Evolutionary conservation across 2,797 vertebrate species (phyloP).

Genomic region (Ctenopoma multispine): DNA sequence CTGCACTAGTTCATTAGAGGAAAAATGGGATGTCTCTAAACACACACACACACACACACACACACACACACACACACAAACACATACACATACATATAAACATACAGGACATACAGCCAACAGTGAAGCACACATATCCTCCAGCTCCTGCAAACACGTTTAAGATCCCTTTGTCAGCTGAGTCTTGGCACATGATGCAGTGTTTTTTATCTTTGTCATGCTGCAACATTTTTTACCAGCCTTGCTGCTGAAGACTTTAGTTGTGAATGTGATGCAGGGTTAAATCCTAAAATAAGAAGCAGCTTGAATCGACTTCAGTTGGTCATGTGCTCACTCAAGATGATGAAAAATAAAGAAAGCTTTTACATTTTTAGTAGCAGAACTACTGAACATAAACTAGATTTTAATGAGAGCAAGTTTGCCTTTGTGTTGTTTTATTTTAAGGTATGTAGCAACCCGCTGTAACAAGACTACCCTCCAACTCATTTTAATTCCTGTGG

Average conservation of each 20-base stretch:
- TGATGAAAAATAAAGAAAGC: conserved; percentile 13
- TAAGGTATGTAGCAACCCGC: not conserved
- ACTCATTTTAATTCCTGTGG: not conserved
- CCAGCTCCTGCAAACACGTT: conserved; percentile 30
- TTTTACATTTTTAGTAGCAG: conserved; percentile 6
- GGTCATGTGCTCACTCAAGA: conserved; percentile 30
- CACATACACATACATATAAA: conserved; percentile 19
- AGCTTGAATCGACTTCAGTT: conserved; percentile 30
- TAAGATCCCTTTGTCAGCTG: conserved; percentile 56
- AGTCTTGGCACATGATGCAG: conserved; percentile 52
- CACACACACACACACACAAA: conserved; percentile 17
- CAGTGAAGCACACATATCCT: conserved; percentile 33
- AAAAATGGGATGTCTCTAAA: conserved; percentile 9
- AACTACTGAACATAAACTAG: not conserved
- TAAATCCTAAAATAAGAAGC: conserved; percentile 36
- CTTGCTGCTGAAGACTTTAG: conserved; percentile 36
- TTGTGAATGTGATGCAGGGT: conserved; percentile 27
- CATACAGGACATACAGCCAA: conserved; percentile 13
- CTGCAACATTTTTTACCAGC: conserved; percentile 39
- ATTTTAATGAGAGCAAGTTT: not conserved
- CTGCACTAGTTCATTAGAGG: conserved; percentile 36
- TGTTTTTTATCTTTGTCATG: conserved; percentile 42
- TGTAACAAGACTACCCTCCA: not conserved
- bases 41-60: conserved; percentile 18
- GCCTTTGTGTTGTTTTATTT: not conserved